Percentiles rank a stretch among this genome's conserved stretches.
Evolutionary conservation across 2,888 invertebrate species (phyloP).

Genomic region (Protodeltote pygarga): DNA sequence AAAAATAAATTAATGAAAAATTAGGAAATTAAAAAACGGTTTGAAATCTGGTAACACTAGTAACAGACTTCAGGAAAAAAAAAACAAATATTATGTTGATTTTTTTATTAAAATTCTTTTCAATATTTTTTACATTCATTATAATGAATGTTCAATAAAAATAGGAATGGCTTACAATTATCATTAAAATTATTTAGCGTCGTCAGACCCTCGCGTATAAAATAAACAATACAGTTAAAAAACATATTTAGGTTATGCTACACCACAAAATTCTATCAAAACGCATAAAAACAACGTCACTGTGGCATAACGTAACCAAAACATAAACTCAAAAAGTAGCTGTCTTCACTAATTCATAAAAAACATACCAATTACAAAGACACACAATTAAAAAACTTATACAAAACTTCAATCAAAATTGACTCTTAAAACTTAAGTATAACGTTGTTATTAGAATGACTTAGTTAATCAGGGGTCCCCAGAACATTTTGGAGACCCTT

Average conservation of each 20-base stretch:
- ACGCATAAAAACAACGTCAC: no score
- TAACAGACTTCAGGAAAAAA: conserved; percentile 5
- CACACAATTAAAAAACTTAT: conserved; percentile 1
- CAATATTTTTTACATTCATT: conserved; percentile 37
- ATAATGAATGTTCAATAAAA: conserved; percentile 27
- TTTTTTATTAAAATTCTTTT: conserved; percentile 50
- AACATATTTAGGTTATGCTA: no score
- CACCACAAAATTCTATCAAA: no score
- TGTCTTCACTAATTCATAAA: not conserved
- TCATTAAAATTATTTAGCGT: conserved; percentile 29
- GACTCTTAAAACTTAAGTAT: conserved; percentile 17
- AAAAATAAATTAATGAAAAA: no score
- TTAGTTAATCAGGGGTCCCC: conserved; percentile 91
- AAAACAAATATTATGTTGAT: conserved; percentile 7
- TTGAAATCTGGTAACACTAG: no score
- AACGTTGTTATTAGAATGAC: conserved; percentile 39
- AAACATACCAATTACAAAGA: not conserved
- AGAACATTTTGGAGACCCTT: conserved; percentile 93
- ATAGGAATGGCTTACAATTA: conserved; percentile 24
- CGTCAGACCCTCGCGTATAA: conserved; percentile 21
- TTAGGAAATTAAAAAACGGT: no score
- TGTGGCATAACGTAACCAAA: no score
- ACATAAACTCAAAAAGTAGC: no score
- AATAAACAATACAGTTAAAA: no score
- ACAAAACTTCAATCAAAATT: conserved; percentile 24